A percentile compares a stretch with the other conserved stretches of the same genome.
These are phyloP conservation scores for Drymonia ruficornis DNA, from an alignment of 2,888 invertebrate genomes.

Conservation along the genomic window DNA sequence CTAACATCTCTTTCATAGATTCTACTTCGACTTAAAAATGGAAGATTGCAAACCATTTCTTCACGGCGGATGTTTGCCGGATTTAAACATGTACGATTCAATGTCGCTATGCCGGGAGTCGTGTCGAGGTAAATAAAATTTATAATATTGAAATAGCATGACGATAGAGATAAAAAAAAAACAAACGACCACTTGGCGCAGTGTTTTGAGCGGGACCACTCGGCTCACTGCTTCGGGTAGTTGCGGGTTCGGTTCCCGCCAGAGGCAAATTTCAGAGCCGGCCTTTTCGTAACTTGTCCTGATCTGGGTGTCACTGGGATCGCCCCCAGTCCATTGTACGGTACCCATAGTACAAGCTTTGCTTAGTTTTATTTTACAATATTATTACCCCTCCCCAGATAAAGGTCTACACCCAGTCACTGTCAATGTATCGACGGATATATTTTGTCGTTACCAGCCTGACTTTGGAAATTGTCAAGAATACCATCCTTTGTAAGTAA, in stretches of 20 bases:
- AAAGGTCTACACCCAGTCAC: constrained; percentile 27
- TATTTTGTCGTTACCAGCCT: constrained; percentile 54
- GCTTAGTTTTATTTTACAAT: neutral
- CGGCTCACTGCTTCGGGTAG: too few relatives aligned
- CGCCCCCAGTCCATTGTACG: too few relatives aligned
- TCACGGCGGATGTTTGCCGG: neutral
- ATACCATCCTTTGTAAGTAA: constrained; percentile 47
- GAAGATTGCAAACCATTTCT: constrained; percentile 2
- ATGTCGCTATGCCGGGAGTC: neutral
- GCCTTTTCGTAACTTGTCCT: too few relatives aligned
- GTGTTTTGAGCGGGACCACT: too few relatives aligned
- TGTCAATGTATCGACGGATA: constrained; percentile 24
- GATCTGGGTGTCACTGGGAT: too few relatives aligned
- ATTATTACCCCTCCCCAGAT: constrained; percentile 25
- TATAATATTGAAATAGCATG: neutral
- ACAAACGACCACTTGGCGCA: too few relatives aligned
- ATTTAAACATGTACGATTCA: neutral
- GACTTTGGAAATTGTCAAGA: constrained; percentile 59
- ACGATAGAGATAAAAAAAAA: too few relatives aligned
- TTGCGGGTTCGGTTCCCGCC: too few relatives aligned
- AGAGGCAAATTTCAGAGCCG: too few relatives aligned
- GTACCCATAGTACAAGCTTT: too few relatives aligned
- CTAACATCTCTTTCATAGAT: constrained; percentile 15
- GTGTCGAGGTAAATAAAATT: neutral
- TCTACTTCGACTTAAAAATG: constrained; percentile 30